Base-by-base conservation (phyloP, 2,113 vertebrate genomes). In the Hippopotamus amphibius region DNA sequence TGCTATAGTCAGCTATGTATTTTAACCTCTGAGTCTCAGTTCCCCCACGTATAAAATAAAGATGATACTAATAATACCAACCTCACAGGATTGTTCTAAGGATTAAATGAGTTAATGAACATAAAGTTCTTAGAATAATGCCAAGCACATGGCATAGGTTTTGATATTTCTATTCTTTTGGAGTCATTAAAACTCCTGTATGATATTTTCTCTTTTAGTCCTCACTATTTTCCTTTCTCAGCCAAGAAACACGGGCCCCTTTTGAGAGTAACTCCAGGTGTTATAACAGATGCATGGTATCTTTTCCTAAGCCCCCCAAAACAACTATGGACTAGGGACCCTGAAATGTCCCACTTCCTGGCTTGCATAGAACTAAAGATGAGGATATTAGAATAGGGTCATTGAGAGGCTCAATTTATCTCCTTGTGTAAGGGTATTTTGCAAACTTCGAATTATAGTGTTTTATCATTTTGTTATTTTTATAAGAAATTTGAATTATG, bases 391-490 rank as follows among this genome's bases (percentile, higher is more conserved):
- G 7, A 50, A 46, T 16, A 65, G 33, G 3, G 33, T 46, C 46
- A 17, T 10, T 57, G 37, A 81, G 13, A 72, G 15, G 16, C 26
- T 92, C 55, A 80, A 6, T 85, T 33, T 7, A 0, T 55, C 63
- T 80, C 30, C 46, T 66, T 21, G 3, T 21, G 7, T 21, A 13
- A 85, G 41, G 30, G 21, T 22, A 66, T 33, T 43, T 59, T 24
- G 7, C 83, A 41, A 88, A 61, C 13, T 92, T 48, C 13, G 28
- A 74, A 87, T 14, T 59, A 22, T 15, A 72, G 16, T 15, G 14
- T 69, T 24, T 33, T 69, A 87, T 65, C 11, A 81, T 69, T 86
- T 65, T 65, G 26, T 68, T 82, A 65, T 83, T 89, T 96, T 80
- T 84, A 30, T 24, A 21, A 43, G 17, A 21, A 22, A 9, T 48